These are phyloP conservation scores for Ophonus ardosiacus DNA, from an alignment of 2,888 invertebrate species.

Conservation along the genomic window DNA sequence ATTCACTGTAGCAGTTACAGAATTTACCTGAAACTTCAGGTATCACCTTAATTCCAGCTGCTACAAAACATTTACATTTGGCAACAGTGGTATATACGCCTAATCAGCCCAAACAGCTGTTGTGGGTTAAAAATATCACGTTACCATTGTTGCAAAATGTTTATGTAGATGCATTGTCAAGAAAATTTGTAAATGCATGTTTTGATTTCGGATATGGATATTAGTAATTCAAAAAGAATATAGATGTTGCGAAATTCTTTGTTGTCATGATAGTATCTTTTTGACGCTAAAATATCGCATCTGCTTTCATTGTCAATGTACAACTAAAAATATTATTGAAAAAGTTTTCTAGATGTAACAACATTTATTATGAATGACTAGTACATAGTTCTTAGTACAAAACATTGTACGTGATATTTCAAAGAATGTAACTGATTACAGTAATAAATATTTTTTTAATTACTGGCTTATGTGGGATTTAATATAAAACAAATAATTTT, in stretches of 20 bases:
- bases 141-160: slow-evolving; percentile 19
- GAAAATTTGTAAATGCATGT: slow-evolving; percentile 19
- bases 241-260: slow-evolving; percentile 5
- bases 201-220: slow-evolving; percentile 28
- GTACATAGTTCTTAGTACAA: too few species aligned
- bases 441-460: too few species aligned
- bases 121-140: slow-evolving; percentile 32
- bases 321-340: too few species aligned
- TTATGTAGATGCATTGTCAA: slow-evolving; percentile 7
- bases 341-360: too few species aligned
- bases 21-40: slow-evolving; percentile 29
- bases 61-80: slow-evolving; percentile 5
- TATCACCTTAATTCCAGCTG: slow-evolving; percentile 18
- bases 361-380: too few species aligned
- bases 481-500: too few species aligned
- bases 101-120: slow-evolving; percentile 30
- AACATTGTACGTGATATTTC: too few species aligned
- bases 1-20: neutral
- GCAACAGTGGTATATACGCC: slow-evolving; percentile 7
- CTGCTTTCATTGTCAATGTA: too few species aligned
- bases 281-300: too few species aligned
- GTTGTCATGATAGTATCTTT: too few species aligned
- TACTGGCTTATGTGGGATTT: too few species aligned
- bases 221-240: slow-evolving; percentile 4
- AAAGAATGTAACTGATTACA: too few species aligned